Percentiles rank a stretch among this genome's conserved stretches.
phyloP scores from a whole-genome alignment of 2,113 vertebrate species.

The Chloropsis hardwickii region DNA sequence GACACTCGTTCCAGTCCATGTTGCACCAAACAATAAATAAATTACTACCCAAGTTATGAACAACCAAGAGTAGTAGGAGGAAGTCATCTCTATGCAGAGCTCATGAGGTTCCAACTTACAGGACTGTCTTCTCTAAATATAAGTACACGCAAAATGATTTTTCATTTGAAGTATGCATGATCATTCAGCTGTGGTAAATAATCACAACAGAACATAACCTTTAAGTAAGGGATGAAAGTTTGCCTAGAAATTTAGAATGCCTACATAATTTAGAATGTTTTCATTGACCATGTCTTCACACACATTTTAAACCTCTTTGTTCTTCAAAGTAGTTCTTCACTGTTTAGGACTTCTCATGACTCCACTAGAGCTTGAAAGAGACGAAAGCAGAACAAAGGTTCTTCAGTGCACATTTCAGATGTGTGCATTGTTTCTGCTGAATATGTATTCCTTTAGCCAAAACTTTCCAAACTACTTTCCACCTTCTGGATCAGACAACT shows the following conservation, averaged over 20 bases:
- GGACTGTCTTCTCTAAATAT: neutral
- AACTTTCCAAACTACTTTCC: constrained; percentile 17
- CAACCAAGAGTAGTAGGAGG: neutral
- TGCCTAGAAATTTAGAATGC: neutral
- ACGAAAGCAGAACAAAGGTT: constrained; percentile 9
- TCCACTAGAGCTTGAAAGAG: neutral
- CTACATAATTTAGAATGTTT: neutral
- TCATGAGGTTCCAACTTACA: neutral
- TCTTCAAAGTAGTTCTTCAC: neutral
- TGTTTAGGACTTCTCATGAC: neutral
- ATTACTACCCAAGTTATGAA: neutral
- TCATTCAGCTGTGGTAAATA: neutral
- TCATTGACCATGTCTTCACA: neutral
- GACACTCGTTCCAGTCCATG: neutral
- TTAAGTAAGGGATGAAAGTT: neutral
- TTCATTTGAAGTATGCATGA: neutral
- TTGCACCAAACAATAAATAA: fast-evolving
- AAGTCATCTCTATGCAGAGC: neutral
- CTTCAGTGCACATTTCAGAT: constrained; percentile 15
- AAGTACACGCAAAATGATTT: neutral
- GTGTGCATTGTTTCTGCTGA: neutral
- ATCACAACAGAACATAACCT: neutral
- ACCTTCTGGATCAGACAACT: neutral
- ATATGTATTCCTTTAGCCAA: neutral
- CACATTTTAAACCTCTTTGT: neutral